phyloP scores from a whole-genome alignment of 2,797 vertebrate genomes.

The Coregonus ussuriensis region DNA sequence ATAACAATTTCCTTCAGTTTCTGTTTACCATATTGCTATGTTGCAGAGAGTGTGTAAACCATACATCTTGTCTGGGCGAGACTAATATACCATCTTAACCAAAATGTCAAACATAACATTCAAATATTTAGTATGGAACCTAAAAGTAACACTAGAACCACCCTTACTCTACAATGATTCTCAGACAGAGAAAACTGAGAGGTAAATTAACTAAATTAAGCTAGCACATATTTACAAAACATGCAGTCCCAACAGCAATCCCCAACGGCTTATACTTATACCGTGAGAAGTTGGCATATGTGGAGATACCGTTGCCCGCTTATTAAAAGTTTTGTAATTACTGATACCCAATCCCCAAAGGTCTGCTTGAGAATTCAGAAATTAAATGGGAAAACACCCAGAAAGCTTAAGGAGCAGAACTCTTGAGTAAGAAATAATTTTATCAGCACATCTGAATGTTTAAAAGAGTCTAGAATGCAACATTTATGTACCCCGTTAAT shows the following conservation, averaged over 20 bases:
- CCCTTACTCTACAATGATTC: background rate
- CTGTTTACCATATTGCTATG: conserved; percentile 8
- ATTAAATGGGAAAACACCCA: conserved; percentile 42
- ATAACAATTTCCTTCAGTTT: conserved; percentile 41
- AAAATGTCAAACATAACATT: background rate
- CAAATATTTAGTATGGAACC: background rate
- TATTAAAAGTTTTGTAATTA: conserved; percentile 52
- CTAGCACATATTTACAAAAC: background rate
- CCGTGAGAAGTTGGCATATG: conserved; percentile 42
- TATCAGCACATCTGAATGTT: conserved; percentile 61
- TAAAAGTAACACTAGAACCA: background rate
- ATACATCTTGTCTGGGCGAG: background rate
- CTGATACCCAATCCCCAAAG: conserved; percentile 41
- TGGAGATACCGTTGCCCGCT: conserved; percentile 39
- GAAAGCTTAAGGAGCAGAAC: conserved; percentile 13
- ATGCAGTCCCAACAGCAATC: background rate
- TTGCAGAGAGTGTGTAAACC: background rate
- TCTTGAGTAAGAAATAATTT: conserved; percentile 46
- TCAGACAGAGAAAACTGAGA: background rate
- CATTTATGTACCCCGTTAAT: conserved; percentile 53
- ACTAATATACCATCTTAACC: background rate
- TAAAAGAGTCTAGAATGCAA: conserved; percentile 43
- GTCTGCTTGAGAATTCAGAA: conserved; percentile 41
- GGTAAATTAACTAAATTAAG: background rate
- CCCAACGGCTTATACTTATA: conserved; percentile 33